Base-by-base conservation (phyloP, 2,797 vertebrate genomes). In the Tragopan temminckii region DNA sequence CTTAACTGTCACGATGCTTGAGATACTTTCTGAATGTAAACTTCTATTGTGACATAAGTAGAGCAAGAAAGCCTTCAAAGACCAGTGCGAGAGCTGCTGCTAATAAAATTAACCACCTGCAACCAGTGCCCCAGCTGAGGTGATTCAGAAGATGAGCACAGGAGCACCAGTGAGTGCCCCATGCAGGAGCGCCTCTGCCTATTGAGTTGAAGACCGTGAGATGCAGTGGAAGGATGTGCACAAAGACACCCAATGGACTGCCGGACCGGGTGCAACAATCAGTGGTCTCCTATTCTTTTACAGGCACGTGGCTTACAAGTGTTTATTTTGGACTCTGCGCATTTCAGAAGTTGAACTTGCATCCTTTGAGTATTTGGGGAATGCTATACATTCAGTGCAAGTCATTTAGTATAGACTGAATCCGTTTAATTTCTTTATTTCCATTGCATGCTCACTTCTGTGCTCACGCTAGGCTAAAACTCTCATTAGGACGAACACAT, bases 151-250 rank as follows among this genome's bases (percentile, higher is more conserved):
- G 50, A 33, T 42, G 48, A 68, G 61, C 45, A 36, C 10, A 11
- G 31, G 16, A 21, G 33, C 35, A 48, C 45, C 0, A 1, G 18
- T 17, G 16, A 21, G 23, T 2, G n/a, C 0, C 0, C 10, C 3
- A 18, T 23, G 29, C 43, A 43, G 38, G 8, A 45, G 13, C 1
- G 25, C 42, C 36, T 13, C 6, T 13, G 11, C 20, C 38, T 13
- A 3, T 31, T 8, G 19, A 3, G 7, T 3, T 13, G 33, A 16
- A 53, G 36, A 8, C 53, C 42, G 7, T 0, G 17, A 31, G 43
- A 45, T 5, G 21, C 43, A 4, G 3, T 1, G 20, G 42, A 40
- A 4, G 18, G 48, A n/a, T 20, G 23, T 13, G 59, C 42, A 11
- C 1, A 9, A 45, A 33, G 43, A 14, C 2, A 7, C 14, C 21